Evolutionary conservation across 2,888 invertebrate species (phyloP).

Genomic region (Hydriomena furcata): DNA sequence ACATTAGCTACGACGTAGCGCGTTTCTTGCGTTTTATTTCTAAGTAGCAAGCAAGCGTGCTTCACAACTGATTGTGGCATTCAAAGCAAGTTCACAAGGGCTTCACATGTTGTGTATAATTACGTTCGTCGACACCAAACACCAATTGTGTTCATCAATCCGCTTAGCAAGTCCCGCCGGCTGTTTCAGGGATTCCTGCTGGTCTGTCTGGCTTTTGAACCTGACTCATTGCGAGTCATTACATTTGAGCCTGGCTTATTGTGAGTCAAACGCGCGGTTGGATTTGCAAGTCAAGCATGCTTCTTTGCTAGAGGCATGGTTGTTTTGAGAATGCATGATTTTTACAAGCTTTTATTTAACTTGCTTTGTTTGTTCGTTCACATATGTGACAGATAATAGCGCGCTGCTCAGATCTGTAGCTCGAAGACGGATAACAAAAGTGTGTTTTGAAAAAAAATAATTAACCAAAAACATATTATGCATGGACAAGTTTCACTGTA

Average conservation of each 20-base stretch:
- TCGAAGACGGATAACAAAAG: no score
- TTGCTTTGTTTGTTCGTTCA: background rate
- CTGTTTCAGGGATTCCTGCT: slow-evolving; percentile 3
- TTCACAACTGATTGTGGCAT: background rate
- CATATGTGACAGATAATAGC: no score
- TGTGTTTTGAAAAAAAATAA: no score
- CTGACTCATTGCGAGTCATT: slow-evolving; percentile 18
- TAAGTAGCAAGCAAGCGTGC: no score
- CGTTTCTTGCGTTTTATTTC: no score
- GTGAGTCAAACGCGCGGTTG: slow-evolving; percentile 12
- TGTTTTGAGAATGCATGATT: no score
- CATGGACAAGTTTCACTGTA: no score
- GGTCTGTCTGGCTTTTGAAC: slow-evolving; percentile 20
- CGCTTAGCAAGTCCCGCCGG: slow-evolving; percentile 13
- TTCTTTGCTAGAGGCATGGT: background rate
- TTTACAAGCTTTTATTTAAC: no score
- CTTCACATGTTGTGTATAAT: slow-evolving; percentile 7
- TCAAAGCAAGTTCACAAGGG: slow-evolving; percentile 6
- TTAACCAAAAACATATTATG: no score
- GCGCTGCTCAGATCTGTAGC: no score
- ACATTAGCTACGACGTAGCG: no score
- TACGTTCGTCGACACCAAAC: slow-evolving; percentile 22
- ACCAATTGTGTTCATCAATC: slow-evolving; percentile 22
- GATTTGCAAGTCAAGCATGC: slow-evolving; percentile 11
- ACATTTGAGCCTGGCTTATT: slow-evolving; percentile 18